Percentiles rank a stretch among this genome's conserved stretches.
These are phyloP conservation scores for Cistogaster globosa DNA, from an alignment of 2,888 invertebrate species.

Conservation along the genomic window DNA sequence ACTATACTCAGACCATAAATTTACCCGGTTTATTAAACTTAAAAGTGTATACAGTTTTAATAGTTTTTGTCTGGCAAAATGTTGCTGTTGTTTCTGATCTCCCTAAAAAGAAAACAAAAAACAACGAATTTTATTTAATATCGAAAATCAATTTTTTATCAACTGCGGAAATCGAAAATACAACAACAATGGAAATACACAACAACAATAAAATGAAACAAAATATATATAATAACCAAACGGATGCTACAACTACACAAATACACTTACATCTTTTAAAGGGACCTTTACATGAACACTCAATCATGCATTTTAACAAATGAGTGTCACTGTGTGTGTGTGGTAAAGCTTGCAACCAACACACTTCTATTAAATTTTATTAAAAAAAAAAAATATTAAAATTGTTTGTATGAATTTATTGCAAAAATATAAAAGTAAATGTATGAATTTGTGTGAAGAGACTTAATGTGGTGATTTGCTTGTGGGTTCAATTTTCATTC, in stretches of 20 bases:
- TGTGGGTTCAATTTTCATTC: conserved; percentile 44
- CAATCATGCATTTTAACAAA: neutral
- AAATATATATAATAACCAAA: conserved; percentile 44
- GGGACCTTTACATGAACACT: conserved; percentile 13
- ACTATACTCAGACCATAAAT: conserved; percentile 42
- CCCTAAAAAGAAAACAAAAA: neutral
- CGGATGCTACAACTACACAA: conserved; percentile 47
- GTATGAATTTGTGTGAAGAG: neutral
- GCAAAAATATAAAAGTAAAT: conserved; percentile 5
- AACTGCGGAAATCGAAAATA: conserved; percentile 68
- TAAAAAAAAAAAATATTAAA: neutral
- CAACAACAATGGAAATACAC: conserved; percentile 45
- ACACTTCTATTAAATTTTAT: conserved; percentile 6
- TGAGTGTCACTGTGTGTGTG: neutral
- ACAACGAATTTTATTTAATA: conserved; percentile 53
- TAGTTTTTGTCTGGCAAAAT: conserved; percentile 8
- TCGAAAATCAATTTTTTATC: conserved; percentile 64
- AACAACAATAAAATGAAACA: conserved; percentile 33
- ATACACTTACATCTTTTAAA: conserved; percentile 13
- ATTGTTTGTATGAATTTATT: conserved; percentile 39
- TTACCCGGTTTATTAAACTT: conserved; percentile 42
- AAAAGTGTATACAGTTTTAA: conserved; percentile 36
- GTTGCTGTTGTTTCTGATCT: conserved; percentile 16
- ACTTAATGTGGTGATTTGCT: conserved; percentile 52
- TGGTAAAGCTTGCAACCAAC: neutral